Conservation (phyloP, 1,140 invertebrate species). For the Euura saliciscinereae region DNA sequence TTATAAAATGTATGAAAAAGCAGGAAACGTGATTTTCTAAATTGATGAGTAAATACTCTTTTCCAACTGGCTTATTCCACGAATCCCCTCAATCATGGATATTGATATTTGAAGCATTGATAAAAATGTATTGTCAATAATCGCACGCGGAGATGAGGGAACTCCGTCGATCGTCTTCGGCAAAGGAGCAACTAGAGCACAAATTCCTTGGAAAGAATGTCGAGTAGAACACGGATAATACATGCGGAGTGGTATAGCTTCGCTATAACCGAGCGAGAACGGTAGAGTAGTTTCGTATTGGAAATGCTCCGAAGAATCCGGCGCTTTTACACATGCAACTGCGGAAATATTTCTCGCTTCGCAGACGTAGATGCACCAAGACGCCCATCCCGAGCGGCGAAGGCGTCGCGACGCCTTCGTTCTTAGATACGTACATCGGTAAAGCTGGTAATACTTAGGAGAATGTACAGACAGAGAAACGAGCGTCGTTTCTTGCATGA, state of each 20-base stretch:
- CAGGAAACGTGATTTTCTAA: no score
- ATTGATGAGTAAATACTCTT: no score
- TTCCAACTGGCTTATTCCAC: no score
- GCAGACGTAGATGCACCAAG: not conserved
- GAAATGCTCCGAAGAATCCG: slow-evolving; percentile 40
- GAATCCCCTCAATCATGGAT: no score
- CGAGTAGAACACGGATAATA: not conserved
- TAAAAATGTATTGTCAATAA: no score
- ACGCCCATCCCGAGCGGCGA: not conserved
- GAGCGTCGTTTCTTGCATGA: slow-evolving; percentile 35
- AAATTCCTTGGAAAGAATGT: slow-evolving; percentile 1
- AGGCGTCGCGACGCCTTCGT: slow-evolving; percentile 4
- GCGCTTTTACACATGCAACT: slow-evolving; percentile 36
- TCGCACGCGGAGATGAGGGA: no score
- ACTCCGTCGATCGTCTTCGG: no score
- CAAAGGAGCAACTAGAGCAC: not conserved
- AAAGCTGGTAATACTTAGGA: no score
- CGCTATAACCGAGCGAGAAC: not conserved
- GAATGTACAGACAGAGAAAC: not conserved
- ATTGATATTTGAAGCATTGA: no score
- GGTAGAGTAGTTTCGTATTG: slow-evolving; percentile 32
- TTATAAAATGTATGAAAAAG: no score
- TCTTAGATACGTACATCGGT: not conserved
- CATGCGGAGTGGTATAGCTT: slow-evolving; percentile 3
- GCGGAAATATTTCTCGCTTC: slow-evolving; percentile 34